Conservation (phyloP, 2,888 invertebrate genomes). For the Neoaliturus tenellus region DNA sequence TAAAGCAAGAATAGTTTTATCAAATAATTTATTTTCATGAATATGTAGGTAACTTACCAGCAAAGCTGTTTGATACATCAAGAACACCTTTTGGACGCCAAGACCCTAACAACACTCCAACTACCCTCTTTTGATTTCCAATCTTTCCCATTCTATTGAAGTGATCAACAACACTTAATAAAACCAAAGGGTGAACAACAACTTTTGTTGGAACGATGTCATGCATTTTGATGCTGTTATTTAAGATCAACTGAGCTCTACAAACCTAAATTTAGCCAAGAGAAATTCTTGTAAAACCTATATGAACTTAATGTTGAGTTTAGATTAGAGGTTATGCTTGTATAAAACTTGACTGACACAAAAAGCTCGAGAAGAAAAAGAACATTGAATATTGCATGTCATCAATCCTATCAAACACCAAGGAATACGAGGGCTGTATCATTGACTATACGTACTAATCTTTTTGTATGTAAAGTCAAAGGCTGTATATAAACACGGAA, state of each 20-base stretch:
- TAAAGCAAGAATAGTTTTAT: no score
- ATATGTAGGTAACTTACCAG: conserved; percentile 85
- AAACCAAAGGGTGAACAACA: conserved; percentile 98
- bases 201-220: conserved; percentile 89
- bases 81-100: conserved; percentile 96
- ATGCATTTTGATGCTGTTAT: conserved; percentile 17
- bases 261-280: background rate
- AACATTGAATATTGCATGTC: background rate
- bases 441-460: no score
- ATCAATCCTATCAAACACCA: background rate
- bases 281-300: background rate
- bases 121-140: conserved; percentile 98
- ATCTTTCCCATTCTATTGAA: conserved; percentile 99
- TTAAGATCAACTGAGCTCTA: background rate
- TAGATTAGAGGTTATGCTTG: background rate
- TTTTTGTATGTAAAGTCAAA: no score
- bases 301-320: no score
- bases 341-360: background rate
- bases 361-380: background rate
- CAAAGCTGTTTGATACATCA: conserved; percentile 99
- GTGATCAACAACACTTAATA: conserved; percentile 99
- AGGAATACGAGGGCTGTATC: no score
- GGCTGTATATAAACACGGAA: no score
- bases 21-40: no score
- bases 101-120: conserved; percentile 97